phyloP scores from a whole-genome alignment of 2,113 vertebrate species.

The Hydrochoerus hydrochaeris region DNA sequence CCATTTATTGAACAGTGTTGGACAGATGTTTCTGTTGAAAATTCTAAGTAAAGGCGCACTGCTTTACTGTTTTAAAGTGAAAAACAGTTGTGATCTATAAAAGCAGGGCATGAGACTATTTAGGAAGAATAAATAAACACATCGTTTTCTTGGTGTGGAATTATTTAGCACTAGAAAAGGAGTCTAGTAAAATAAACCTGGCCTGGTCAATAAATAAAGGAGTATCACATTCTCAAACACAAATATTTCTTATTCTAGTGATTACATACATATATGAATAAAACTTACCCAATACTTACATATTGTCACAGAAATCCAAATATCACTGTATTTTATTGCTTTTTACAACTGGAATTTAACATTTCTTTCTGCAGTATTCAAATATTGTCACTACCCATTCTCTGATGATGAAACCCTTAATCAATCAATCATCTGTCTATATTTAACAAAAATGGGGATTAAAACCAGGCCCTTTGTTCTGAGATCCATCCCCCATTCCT shows the following conservation, averaged over 20 bases:
- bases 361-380: not conserved
- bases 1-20: constrained; percentile 48
- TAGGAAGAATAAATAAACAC: constrained; percentile 23
- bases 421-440: not conserved
- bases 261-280: not conserved
- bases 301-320: not conserved
- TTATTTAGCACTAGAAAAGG: not conserved
- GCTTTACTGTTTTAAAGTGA: constrained; percentile 60
- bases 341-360: not conserved
- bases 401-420: not conserved
- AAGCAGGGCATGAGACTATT: not conserved
- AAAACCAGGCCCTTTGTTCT: not conserved
- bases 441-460: not conserved
- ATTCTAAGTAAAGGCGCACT: constrained; percentile 33
- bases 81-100: constrained; percentile 13
- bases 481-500: not conserved
- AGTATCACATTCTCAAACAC: not conserved
- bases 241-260: not conserved
- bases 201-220: not conserved
- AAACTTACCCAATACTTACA: not conserved
- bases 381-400: not conserved
- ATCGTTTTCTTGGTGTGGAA: not conserved
- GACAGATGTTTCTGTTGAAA: constrained; percentile 48
- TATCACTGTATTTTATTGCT: not conserved
- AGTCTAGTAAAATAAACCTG: not conserved